Conservation (phyloP, 37 sponge, comb jelly and placozoan genomes). For the Dysidea cf. avara region DNA sequence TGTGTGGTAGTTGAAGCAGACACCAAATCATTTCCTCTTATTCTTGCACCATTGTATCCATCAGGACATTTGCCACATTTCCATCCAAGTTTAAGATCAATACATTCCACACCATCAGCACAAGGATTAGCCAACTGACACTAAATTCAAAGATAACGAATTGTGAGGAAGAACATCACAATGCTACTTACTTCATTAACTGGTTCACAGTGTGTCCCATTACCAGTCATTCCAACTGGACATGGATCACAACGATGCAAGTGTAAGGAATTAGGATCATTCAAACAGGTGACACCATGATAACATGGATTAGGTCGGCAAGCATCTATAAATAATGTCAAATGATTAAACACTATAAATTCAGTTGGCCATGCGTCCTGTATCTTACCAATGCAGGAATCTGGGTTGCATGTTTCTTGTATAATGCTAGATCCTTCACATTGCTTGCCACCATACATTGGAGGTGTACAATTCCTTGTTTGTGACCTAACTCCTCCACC, state of each 20-base stretch:
- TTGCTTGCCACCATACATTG: conserved; percentile 9
- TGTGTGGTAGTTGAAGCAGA: conserved; percentile 49
- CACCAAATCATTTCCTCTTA: conserved; percentile 39
- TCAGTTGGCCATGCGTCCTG: too few species aligned
- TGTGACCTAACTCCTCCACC: conserved; percentile 48
- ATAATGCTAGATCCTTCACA: too few species aligned
- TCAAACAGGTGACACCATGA: too few species aligned
- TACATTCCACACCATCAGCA: conserved; percentile 55
- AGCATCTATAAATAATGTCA: too few species aligned
- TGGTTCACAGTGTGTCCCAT: conserved; percentile 57
- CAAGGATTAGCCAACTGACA: conserved; percentile 64
- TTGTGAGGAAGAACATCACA: too few species aligned
- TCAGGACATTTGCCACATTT: conserved; percentile 81
- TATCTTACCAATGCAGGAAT: too few species aligned
- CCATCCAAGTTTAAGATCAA: conserved; percentile 55
- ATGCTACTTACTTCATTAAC: conserved; percentile 69
- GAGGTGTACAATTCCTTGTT: conserved; percentile 16
- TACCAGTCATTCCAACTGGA: conserved; percentile 75
- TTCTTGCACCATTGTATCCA: conserved; percentile 67
- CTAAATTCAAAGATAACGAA: conserved; percentile 20
- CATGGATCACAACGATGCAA: conserved; percentile 90
- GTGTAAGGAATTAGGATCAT: too few species aligned
- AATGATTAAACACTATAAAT: too few species aligned
- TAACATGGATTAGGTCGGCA: too few species aligned
- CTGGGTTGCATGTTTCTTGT: conserved; percentile 76